Evolutionary conservation across 2,888 invertebrate species (phyloP).

Genomic region (Parnassius smintheus): DNA sequence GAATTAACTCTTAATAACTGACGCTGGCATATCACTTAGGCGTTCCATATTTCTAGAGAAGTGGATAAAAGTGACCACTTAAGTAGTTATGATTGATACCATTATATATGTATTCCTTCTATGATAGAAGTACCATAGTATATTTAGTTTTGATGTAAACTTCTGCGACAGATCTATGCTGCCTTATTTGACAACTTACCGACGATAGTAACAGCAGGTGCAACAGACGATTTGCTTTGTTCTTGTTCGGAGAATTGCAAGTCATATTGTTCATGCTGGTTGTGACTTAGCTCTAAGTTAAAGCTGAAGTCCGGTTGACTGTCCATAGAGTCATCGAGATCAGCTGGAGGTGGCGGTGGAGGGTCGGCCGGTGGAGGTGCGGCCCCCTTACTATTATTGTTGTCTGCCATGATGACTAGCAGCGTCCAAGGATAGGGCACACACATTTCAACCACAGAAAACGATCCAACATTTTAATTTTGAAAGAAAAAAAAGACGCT

Average conservation of each 20-base stretch:
- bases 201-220: slow-evolving; percentile 66
- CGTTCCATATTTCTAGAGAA: too few species aligned
- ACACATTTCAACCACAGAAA: slow-evolving; percentile 36
- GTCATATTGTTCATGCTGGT: slow-evolving; percentile 88
- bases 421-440: slow-evolving; percentile 54
- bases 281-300: slow-evolving; percentile 86
- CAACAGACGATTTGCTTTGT: slow-evolving; percentile 33
- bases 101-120: too few species aligned
- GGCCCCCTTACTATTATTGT: slow-evolving; percentile 63
- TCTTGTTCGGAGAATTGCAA: slow-evolving; percentile 79
- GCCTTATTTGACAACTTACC: slow-evolving; percentile 53
- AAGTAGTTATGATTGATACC: too few species aligned
- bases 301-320: slow-evolving; percentile 80
- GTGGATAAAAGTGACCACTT: too few species aligned
- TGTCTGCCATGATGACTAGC: slow-evolving; percentile 59
- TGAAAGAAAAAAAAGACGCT: too few species aligned
- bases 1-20: too few species aligned
- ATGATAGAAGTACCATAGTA: too few species aligned
- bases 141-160: too few species aligned
- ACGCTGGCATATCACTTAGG: too few species aligned
- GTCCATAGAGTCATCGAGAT: slow-evolving; percentile 59
- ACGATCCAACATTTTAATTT: neutral
- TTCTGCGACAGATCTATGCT: too few species aligned
- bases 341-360: slow-evolving; percentile 77
- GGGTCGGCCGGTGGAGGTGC: slow-evolving; percentile 74